Evolutionary conservation across 2,888 invertebrate genomes (phyloP), one percentile per base, ranked within the genome.

Genomic region (Melanchra persicariae): DNA sequence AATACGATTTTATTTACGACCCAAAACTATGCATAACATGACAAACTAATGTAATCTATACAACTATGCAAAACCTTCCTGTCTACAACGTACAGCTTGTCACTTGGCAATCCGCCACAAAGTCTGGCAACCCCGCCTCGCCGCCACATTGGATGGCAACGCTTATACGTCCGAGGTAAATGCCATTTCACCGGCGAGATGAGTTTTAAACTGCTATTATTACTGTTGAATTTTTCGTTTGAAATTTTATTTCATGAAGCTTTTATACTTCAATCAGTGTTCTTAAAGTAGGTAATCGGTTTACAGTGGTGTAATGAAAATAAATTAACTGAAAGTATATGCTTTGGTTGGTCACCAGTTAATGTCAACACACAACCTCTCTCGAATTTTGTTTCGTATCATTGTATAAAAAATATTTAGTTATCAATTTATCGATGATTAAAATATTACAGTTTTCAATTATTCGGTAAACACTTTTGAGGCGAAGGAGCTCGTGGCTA

Each of bases 151-250:
- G 64, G 34, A 61, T 69, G 30, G 58, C 59, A 59, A 59, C 69
- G 54, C 43, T 69, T 61, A 62, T 73, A 74, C 58, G 43, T 55
- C 64, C 69, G 64, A 70, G 69, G 84, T 68, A 78, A 82, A 81
- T 59, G 70, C 58, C 70, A 81, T 84, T 82, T 81, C 67, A 75
- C 60, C 3, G 51, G 59, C 63, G 60, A 84, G 70, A 82, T 81
- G 78, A 82, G 84, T 84, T 81, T 81, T 69, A 82, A 82, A 82
- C 82, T 78, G 70, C 59, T 47, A 63, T 83, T 83, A 82, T 68
- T 54, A 24, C 67, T 43, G 64, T 47, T 43, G 59, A 68, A 43
- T 77, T 77, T 81, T 81, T 68, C 59, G 49, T 62, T 78, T 83
- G 10, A 54, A 64, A 52, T 74, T 72, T 40, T 74, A 63, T 58